These are phyloP conservation scores for Bilobella aurantiaca DNA, from an alignment of 1,140 invertebrate species.

Conservation along the genomic window DNA sequence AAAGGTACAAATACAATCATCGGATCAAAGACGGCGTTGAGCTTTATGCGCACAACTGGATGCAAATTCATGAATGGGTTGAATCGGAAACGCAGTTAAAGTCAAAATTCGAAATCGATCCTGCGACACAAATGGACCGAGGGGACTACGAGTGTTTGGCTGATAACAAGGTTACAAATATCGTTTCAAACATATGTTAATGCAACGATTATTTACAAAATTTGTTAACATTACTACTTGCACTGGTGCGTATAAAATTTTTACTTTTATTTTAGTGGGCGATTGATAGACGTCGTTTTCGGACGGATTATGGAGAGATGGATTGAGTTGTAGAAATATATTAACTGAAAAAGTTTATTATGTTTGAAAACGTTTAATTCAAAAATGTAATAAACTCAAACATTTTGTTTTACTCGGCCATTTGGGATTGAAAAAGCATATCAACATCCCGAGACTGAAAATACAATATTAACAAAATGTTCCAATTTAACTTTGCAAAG, in stretches of 20 bases:
- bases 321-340: constrained; percentile 8
- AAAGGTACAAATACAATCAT: constrained; percentile 34
- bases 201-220: neutral
- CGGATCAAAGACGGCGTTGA: constrained; percentile 51
- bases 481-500: too few species aligned
- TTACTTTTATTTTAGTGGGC: constrained; percentile 45
- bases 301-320: constrained; percentile 50
- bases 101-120: constrained; percentile 51
- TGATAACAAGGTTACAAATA: constrained; percentile 55
- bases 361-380: neutral
- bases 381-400: neutral
- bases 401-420: too few species aligned
- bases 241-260: neutral
- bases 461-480: too few species aligned
- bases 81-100: constrained; percentile 43
- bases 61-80: constrained; percentile 49
- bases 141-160: constrained; percentile 64
- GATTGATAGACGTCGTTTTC: constrained; percentile 57
- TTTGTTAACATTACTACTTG: too few species aligned
- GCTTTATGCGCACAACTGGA: constrained; percentile 47
- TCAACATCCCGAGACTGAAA: too few species aligned
- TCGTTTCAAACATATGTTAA: too few species aligned
- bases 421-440: too few species aligned
- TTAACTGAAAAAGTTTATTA: neutral
- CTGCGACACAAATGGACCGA: constrained; percentile 43